These are phyloP conservation scores for Epizoanthus stellaris DNA, from an alignment of 92 coral and sea anemone genomes.

Conservation along the genomic window DNA sequence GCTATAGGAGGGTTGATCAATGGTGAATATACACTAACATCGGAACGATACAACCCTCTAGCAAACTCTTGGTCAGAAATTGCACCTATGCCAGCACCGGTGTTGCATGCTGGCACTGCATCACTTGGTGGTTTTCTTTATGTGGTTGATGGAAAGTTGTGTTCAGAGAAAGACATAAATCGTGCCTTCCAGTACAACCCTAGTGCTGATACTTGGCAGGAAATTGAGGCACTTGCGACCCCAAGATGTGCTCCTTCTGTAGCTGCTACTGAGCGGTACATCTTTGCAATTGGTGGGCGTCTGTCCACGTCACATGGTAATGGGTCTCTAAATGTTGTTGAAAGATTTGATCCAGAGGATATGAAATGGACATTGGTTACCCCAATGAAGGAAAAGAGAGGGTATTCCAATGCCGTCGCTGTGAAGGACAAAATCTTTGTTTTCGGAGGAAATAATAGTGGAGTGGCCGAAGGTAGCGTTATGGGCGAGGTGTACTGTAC, in stretches of 20 bases:
- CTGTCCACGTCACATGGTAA: slow-evolving; percentile 40
- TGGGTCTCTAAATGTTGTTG: slow-evolving; percentile 57
- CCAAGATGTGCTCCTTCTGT: no score
- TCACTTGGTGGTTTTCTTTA: slow-evolving; percentile 62
- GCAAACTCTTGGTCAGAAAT: slow-evolving; percentile 54
- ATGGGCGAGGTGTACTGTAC: slow-evolving; percentile 65
- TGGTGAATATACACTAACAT: slow-evolving; percentile 25
- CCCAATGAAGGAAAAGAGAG: slow-evolving; percentile 63
- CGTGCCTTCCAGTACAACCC: no score
- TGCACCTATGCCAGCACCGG: slow-evolving; percentile 57
- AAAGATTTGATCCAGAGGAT: slow-evolving; percentile 66
- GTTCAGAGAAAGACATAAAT: no score
- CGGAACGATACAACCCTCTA: slow-evolving; percentile 65
- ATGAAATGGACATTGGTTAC: slow-evolving; percentile 70
- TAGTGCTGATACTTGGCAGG: no score
- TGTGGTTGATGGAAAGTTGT: slow-evolving; percentile 56
- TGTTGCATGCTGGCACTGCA: slow-evolving; percentile 61
- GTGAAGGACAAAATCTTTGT: slow-evolving; percentile 51
- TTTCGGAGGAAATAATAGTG: slow-evolving; percentile 75
- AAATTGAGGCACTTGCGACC: no score
- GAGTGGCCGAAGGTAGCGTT: slow-evolving; percentile 52
- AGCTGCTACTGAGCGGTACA: not conserved
- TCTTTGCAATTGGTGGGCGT: slow-evolving; percentile 71
- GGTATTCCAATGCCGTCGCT: slow-evolving; percentile 60
- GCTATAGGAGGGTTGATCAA: not conserved